phyloP scores from a whole-genome alignment of 2,113 vertebrate species.

The Lamprologus lemairii region DNA sequence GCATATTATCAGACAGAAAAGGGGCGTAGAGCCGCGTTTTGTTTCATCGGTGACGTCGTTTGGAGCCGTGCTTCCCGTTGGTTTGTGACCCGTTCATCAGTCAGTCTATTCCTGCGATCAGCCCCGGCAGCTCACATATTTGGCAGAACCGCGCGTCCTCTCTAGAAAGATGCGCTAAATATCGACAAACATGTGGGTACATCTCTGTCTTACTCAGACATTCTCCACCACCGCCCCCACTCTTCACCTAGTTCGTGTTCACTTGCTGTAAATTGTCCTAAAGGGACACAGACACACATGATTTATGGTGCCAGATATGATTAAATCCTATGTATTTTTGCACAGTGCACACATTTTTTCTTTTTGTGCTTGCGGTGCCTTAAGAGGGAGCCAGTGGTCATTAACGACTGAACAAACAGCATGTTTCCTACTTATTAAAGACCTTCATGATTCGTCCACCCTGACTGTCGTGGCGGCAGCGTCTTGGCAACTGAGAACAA shows the following conservation, averaged over 20 bases:
- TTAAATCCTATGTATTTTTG: constrained; percentile 47
- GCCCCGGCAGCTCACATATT: constrained; percentile 1
- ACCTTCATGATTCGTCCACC: constrained; percentile 23
- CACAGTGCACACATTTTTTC: constrained; percentile 21
- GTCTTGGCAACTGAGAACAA: constrained; percentile 8
- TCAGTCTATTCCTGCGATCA: neutral
- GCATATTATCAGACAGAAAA: constrained; percentile 18
- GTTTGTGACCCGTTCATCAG: neutral
- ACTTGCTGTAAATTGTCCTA: constrained; percentile 46
- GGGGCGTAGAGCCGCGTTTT: neutral
- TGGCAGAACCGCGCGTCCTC: neutral
- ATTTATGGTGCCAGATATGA: constrained; percentile 52
- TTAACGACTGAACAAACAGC: constrained; percentile 37
- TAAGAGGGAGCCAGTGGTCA: constrained; percentile 43
- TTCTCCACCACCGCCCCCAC: neutral
- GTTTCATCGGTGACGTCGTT: neutral
- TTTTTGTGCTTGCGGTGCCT: constrained; percentile 3
- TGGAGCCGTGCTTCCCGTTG: neutral
- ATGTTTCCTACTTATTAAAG: constrained; percentile 15
- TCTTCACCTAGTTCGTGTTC: constrained; percentile 18
- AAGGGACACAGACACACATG: constrained; percentile 45
- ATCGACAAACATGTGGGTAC: constrained; percentile 8
- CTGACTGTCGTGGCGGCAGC: constrained; percentile 5
- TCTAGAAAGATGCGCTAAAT: neutral
- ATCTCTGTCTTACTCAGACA: neutral